Evolutionary conservation across 2,888 invertebrate species (phyloP), one percentile per base, ranked within the genome.

Genomic region (Chirona hameri): DNA sequence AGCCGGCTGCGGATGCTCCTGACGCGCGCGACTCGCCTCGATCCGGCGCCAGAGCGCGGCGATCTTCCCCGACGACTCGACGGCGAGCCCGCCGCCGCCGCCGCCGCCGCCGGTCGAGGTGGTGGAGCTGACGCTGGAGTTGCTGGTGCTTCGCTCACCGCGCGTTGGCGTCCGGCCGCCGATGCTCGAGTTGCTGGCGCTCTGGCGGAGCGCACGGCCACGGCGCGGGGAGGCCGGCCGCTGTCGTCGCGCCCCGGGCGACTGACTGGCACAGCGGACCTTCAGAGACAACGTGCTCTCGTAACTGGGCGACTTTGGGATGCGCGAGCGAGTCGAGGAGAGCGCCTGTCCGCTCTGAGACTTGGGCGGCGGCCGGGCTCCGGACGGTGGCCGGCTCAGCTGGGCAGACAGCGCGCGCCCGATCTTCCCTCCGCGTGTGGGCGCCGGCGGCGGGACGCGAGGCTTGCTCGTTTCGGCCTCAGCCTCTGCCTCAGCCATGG

Each of bases 111-210:
- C 76, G 39, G 39, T 9, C 14, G 72, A 72, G 72, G 27, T 29
- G 76, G 5, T n/a, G 5, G 76, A 76, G 76, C 76, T 76, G 76
- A 88, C 76, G 21, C 76, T 76, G 21, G 76, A 76, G 76, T 76
- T 76, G 39, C 76, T 76, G 39, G 76, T 39, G 76, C 76, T 76
- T 3, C 76, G 76, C 76, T 76, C 39, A 29, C 39, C 39, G 21
- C 39, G 39, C 39, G 39, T 15, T 21, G 76, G 31, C 21, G 39
- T 29, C 7, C 76, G 76, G 18, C 21, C 39, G 21, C 76, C 18
- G 21, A 76, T 15, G 24, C 76, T 76, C 7, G 76, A 76, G 76
- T 76, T 76, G 39, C 76, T 76, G 76, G 88, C 76, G 24, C 76
- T 76, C 39, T 31, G 76, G 24, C 76, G 39, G 21, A 76, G 76